Evolutionary conservation across 2,797 vertebrate genomes (phyloP).

Genomic region (Lacerta viridis): DNA sequence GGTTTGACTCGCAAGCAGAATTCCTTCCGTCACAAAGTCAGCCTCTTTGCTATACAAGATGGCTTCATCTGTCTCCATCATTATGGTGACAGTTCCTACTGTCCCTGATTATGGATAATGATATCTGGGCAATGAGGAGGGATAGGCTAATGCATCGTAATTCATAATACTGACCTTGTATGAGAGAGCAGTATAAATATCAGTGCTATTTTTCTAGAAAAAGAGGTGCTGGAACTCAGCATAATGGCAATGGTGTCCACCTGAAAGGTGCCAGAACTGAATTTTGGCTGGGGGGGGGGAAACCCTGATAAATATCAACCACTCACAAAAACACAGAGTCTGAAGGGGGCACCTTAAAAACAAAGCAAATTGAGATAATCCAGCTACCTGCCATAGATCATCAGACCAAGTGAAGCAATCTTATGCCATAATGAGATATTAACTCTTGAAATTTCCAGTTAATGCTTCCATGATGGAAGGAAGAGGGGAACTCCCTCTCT

Average conservation of each 20-base stretch:
- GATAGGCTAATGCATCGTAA: conserved; percentile 39
- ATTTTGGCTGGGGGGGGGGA: too few relatives aligned
- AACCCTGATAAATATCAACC: too few relatives aligned
- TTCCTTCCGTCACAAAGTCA: conserved; percentile 28
- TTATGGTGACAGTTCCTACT: conserved; percentile 47
- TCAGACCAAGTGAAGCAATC: neutral
- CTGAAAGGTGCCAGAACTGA: too few relatives aligned
- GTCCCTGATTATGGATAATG: conserved; percentile 55
- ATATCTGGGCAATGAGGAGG: conserved; percentile 22
- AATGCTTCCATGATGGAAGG: too few relatives aligned
- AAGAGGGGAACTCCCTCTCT: neutral
- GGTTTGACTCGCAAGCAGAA: conserved; percentile 12
- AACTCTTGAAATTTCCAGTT: neutral
- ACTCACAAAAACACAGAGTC: neutral
- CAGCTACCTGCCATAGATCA: neutral
- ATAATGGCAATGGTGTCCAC: too few relatives aligned
- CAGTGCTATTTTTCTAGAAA: too few relatives aligned
- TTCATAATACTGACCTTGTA: conserved; percentile 43
- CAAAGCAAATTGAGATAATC: neutral
- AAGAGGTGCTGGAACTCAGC: too few relatives aligned
- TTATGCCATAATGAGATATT: neutral
- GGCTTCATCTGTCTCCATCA: conserved; percentile 53
- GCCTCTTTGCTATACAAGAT: conserved; percentile 25
- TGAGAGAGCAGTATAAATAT: conserved; percentile 44
- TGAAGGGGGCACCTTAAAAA: neutral